These are phyloP conservation scores for Columba janthina DNA, from an alignment of 2,113 vertebrate species.

Conservation along the genomic window DNA sequence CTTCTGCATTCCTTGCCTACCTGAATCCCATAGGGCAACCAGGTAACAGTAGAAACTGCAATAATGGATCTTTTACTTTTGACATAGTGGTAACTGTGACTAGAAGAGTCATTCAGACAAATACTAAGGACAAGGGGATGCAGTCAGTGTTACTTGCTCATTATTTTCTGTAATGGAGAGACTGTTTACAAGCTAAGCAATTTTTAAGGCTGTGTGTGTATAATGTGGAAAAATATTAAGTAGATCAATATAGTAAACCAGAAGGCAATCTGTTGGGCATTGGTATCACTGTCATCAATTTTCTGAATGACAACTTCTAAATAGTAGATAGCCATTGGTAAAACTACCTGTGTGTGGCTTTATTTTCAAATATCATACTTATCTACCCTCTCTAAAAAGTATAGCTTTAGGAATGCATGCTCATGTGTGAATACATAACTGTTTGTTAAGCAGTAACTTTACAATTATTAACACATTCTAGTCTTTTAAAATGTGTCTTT, in stretches of 20 bases:
- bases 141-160: background rate
- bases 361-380: background rate
- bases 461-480: background rate
- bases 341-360: background rate
- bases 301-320: background rate
- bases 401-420: background rate
- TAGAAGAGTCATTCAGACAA: background rate
- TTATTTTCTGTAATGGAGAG: background rate
- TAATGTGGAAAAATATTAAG: constrained; percentile 12
- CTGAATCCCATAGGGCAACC: background rate
- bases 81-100: background rate
- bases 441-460: background rate
- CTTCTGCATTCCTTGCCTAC: background rate
- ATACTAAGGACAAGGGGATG: background rate
- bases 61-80: background rate
- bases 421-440: fast-evolving
- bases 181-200: background rate
- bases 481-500: background rate
- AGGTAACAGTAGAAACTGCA: background rate
- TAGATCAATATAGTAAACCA: background rate
- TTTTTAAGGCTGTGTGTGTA: background rate
- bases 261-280: background rate
- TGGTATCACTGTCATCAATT: background rate
- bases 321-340: background rate
- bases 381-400: background rate